Evolutionary conservation across 2,113 vertebrate genomes (phyloP), one percentile per base, ranked within the genome.

Genomic region (Artemisiospiza belli): DNA sequence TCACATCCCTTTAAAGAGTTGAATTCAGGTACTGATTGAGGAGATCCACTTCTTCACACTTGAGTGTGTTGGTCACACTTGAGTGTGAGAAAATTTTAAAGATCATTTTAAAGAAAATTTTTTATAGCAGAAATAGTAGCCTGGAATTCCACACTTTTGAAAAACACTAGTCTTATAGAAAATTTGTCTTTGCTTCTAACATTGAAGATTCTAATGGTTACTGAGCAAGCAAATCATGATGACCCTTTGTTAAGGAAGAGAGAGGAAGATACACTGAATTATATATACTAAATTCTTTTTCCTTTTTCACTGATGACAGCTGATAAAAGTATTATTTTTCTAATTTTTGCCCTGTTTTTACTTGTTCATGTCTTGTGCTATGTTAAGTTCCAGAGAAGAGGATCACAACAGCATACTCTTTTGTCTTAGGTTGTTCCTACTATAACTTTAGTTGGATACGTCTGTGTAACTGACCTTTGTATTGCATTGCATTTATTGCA

Each of bases 331-430:
- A 1, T 39, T 22, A 3, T 43, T 11, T 21, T 39, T 12, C 3
- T 16, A 41, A 16, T n/a, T 55, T 39, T 83, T 43, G 7, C 16
- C 4, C 2, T 31, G 27, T 37, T 72, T 41, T 19, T 15, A 30
- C 15, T 49, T 62, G 37, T 47, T 57, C 9, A 52, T 11, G 3
- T 52, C 12, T 47, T 77, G 52, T 31, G 10, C 22, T 57, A 5
- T 7, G 3, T 62, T n/a, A 61, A 64, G 16, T 62, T 22, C 8
- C 31, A 62, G 47, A 63, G 23, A 52, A 72, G 12, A 63, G 5
- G n/a, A 33, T 22, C 1, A 35, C 6, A 78, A 14, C 0, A 2
- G 6, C 4, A 8, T 13, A 5, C 1, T 59, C 7, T 59, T 74
- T 78, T 69, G 22, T 44, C 16, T 23, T 74, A 37, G 19, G 24